Conservation (phyloP, 2,113 vertebrate species). For the Grammomys dolichurus region DNA sequence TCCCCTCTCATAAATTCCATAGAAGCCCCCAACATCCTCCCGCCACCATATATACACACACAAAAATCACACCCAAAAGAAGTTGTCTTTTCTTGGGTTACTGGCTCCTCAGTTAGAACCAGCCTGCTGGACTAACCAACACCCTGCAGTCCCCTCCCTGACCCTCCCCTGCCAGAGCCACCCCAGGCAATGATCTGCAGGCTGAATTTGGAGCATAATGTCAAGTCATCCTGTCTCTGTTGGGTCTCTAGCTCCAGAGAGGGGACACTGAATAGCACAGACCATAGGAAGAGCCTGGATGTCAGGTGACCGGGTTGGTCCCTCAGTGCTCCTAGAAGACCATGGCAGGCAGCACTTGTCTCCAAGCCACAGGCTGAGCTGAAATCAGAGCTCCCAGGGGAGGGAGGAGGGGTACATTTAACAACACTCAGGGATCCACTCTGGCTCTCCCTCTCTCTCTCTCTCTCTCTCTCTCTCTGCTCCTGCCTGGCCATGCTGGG, state of each 20-base stretch:
- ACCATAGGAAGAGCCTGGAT: neutral
- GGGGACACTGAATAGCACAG: neutral
- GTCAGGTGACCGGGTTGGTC: neutral
- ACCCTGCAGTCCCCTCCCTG: neutral
- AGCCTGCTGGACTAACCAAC: neutral
- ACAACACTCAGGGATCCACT: neutral
- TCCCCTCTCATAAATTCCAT: neutral
- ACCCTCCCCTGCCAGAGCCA: neutral
- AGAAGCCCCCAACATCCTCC: neutral
- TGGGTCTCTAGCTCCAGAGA: neutral
- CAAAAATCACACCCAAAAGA: neutral
- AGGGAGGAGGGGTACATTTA: neutral
- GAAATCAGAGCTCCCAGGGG: neutral
- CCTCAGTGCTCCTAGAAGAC: neutral
- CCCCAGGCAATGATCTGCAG: neutral
- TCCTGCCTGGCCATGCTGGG: neutral
- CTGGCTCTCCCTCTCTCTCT: slow-evolving; percentile 36
- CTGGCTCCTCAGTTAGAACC: neutral
- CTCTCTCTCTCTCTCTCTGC: slow-evolving; percentile 41
- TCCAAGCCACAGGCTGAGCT: neutral
- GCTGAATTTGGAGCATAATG: neutral
- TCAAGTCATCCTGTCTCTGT: neutral
- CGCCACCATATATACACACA: neutral
- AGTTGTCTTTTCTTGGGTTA: neutral
- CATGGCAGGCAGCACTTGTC: neutral